A percentile compares a stretch with the other conserved stretches of the same genome.
Conservation (phyloP, 2,888 invertebrate species). For the Chrysotoxum bicinctum region DNA sequence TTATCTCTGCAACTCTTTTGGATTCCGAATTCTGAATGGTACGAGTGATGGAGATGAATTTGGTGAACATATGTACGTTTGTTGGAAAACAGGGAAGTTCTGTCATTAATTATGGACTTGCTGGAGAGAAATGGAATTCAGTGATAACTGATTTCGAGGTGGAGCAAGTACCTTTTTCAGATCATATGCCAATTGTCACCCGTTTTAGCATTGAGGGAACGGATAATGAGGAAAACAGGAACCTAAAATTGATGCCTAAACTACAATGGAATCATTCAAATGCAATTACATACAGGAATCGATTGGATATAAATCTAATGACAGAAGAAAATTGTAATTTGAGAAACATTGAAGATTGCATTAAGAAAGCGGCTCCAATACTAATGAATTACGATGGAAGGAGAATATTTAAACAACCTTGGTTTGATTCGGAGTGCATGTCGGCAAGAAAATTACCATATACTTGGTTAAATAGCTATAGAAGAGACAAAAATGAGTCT, state of each 20-base stretch:
- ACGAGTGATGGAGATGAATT: background rate
- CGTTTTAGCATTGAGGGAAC: background rate
- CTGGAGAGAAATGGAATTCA: slow-evolving; percentile 1
- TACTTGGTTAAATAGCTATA: background rate
- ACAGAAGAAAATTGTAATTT: no score
- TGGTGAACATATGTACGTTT: no score
- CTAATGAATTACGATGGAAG: no score
- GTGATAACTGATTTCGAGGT: background rate
- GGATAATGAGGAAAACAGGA: background rate
- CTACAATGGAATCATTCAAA: background rate
- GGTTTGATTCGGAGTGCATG: no score
- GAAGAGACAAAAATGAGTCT: background rate
- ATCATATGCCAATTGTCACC: slow-evolving; percentile 2
- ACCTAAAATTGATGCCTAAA: background rate
- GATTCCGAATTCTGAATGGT: background rate
- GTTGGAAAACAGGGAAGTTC: no score
- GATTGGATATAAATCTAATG: no score
- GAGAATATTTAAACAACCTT: no score
- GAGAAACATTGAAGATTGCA: no score
- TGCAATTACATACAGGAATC: no score
- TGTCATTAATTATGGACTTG: no score
- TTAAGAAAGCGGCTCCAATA: no score
- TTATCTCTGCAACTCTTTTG: no score
- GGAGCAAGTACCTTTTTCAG: background rate
- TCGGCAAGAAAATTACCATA: background rate